These are phyloP conservation scores for Machimus rusticus DNA, from an alignment of 2,888 invertebrate species.

Conservation along the genomic window DNA sequence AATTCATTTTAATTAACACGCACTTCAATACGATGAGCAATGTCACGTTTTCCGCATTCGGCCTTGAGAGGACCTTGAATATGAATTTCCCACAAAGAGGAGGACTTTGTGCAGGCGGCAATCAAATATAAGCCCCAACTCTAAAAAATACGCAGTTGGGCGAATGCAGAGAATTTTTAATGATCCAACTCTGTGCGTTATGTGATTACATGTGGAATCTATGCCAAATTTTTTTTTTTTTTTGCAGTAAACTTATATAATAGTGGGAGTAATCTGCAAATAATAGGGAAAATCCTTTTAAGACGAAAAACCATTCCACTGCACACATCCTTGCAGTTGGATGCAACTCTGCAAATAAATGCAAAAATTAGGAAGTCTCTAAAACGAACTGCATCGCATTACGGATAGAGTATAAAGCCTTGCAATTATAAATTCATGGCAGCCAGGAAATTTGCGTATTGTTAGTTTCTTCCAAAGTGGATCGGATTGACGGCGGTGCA, in stretches of 20 bases:
- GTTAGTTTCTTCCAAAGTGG: not conserved
- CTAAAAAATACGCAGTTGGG: not conserved
- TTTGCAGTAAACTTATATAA: not conserved
- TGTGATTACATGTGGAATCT: not conserved
- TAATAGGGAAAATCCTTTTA: not conserved
- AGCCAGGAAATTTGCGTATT: not conserved
- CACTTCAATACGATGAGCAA: not conserved
- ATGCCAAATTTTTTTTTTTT: not conserved
- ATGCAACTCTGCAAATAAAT: not conserved
- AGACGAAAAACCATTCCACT: not conserved
- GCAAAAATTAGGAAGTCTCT: not conserved
- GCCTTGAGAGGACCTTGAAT: not conserved
- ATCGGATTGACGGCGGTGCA: not conserved
- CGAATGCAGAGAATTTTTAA: not conserved
- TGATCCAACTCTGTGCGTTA: not conserved
- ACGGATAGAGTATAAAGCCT: not conserved
- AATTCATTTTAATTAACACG: not conserved
- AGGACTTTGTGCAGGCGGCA: not conserved
- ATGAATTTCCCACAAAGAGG: not conserved
- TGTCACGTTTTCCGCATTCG: not conserved
- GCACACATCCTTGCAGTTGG: not conserved
- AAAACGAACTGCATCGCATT: not conserved
- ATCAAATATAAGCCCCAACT: not conserved
- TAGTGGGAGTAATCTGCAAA: not conserved
- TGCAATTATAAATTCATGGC: not conserved